Evolutionary conservation across 2,797 vertebrate genomes (phyloP).

Genomic region (Myotis myotis): DNA sequence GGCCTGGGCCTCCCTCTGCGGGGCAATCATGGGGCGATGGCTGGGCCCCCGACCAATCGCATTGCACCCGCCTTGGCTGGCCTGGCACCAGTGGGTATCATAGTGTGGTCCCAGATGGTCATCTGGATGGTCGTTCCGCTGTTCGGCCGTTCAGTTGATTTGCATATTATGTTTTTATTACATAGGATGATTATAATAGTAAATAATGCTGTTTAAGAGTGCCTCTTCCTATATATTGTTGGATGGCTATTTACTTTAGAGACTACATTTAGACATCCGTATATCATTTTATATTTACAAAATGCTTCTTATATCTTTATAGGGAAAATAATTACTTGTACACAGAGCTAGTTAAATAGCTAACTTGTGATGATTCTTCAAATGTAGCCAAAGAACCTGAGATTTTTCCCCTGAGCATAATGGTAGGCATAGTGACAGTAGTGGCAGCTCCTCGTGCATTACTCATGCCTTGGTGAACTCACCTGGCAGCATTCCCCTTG

Average conservation of each 20-base stretch:
- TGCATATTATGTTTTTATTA: too few relatives aligned
- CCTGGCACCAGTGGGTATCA: too few relatives aligned
- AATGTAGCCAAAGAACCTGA: not conserved
- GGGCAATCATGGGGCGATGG: too few relatives aligned
- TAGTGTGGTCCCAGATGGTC: too few relatives aligned
- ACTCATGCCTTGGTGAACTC: not conserved
- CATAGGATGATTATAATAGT: not conserved
- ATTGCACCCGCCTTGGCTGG: too few relatives aligned
- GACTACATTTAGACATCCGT: conserved; percentile 10
- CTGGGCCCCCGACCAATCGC: too few relatives aligned
- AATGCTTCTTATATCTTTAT: conserved; percentile 15
- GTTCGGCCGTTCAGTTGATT: too few relatives aligned
- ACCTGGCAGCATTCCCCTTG: not conserved
- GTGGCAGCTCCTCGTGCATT: not conserved
- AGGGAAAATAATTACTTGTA: conserved; percentile 19
- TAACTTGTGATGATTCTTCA: not conserved
- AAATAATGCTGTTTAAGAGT: conserved; percentile 16
- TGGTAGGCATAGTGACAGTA: not conserved
- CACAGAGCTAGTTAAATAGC: not conserved
- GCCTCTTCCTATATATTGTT: not conserved
- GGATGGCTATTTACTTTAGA: conserved; percentile 23
- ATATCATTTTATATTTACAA: conserved; percentile 49
- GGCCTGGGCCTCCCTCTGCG: too few relatives aligned
- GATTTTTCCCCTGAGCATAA: not conserved
- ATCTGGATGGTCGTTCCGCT: too few relatives aligned